Base-by-base conservation (phyloP, 2,797 vertebrate genomes). In the Potorous gilbertii region DNA sequence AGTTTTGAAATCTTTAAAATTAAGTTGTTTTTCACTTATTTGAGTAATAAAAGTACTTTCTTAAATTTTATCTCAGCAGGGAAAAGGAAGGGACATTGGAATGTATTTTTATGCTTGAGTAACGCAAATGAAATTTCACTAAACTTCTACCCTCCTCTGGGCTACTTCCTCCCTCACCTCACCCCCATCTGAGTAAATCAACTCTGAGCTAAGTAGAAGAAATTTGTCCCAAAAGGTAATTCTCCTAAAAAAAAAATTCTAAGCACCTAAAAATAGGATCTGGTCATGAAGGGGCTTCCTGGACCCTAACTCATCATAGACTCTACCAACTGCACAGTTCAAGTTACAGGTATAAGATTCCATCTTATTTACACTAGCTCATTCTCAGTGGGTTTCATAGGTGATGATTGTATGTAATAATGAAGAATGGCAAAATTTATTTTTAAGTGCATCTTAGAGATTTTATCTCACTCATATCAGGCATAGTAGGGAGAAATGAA, bases 1-100 rank as follows among this genome's bases (percentile, higher is more conserved):
- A 57, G 56, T 93, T 97, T 90, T 91, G 54, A 93, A 94, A 62
- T 74, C 94, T 97, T 91, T 90, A 31, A 94, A 97, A 96, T 74
- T 93, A 96, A 95, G 92, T 93, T 93, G 1, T 94, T 94, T 90
- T 91, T 95, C 57, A 97, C 57, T 90, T 96, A 21, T 34, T 74
- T 92, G 93, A 81, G 40, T 95, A 92, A 55, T 95, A 89, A 96
- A 96, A 96, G 90, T 52, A 54, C 16, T 95, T 31, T 40, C 52
- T 95, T 94, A 90, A 90, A 66, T 92, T 90, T 94, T 54, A 93
- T 96, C 92, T 56, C 91, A 89, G 12, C 94, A 91, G 91, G 62
- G 56, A 93, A 89, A 91, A 92, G 29, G 81, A 52, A 50, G 27
- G 29, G 81, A 55, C 1, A 31, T 31, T 1, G 28, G n/a, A 2